Evolutionary conservation across 2,113 vertebrate species (phyloP).

Genomic region (Axis porcinus): DNA sequence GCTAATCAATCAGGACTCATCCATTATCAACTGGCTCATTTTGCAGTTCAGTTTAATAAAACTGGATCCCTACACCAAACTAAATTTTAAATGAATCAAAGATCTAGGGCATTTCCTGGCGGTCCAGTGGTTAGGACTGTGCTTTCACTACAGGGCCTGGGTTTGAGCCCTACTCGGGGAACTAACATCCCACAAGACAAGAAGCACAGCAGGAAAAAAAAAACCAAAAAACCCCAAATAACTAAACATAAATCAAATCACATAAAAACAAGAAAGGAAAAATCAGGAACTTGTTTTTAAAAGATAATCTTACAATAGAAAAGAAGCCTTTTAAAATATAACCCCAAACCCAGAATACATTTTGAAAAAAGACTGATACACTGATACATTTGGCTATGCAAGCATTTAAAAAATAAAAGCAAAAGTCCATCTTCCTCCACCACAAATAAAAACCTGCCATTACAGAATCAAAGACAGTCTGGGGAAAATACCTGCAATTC

Average conservation of each 20-base stretch:
- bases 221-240: background rate
- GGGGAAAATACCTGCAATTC: background rate
- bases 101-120: background rate
- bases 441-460: background rate
- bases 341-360: background rate
- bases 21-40: background rate
- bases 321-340: background rate
- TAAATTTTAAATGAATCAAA: background rate
- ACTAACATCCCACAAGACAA: background rate
- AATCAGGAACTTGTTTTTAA: background rate
- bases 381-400: background rate
- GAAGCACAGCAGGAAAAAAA: background rate
- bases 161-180: background rate
- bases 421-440: background rate
- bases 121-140: background rate
- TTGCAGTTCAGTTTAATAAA: background rate
- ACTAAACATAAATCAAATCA: background rate
- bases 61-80: background rate
- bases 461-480: background rate
- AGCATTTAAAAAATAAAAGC: constrained; percentile 14
- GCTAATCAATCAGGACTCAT: background rate
- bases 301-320: background rate
- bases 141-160: background rate
- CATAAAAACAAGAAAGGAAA: background rate
- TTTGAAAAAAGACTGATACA: background rate